These are phyloP conservation scores for Sericinus montela DNA, from an alignment of 2,888 invertebrate genomes.

Conservation along the genomic window DNA sequence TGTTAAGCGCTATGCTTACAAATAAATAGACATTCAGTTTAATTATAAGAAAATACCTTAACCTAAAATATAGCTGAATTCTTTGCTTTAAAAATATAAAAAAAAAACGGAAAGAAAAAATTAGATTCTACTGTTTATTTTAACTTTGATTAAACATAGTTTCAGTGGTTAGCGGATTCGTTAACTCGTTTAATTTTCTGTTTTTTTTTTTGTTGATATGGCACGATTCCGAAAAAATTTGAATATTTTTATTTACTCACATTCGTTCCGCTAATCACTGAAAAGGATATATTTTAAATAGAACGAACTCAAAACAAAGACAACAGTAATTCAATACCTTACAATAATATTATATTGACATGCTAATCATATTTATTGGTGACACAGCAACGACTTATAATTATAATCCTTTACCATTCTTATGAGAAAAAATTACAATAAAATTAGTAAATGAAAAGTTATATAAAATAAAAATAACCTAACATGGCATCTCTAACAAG, in stretches of 20 bases:
- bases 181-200: conserved; percentile 23
- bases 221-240: conserved; percentile 36
- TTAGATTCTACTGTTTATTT: conserved; percentile 21
- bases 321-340: conserved; percentile 42
- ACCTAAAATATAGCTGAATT: conserved; percentile 56
- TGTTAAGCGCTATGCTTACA: conserved; percentile 65
- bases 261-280: conserved; percentile 50
- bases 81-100: conserved; percentile 35
- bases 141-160: conserved; percentile 26
- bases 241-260: conserved; percentile 20
- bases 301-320: conserved; percentile 40
- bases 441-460: conserved; percentile 45
- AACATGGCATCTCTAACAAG: conserved; percentile 55
- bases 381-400: conserved; percentile 75
- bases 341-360: conserved; percentile 59
- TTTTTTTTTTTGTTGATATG: conserved; percentile 35
- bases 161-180: conserved; percentile 55
- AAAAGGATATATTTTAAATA: conserved; percentile 34
- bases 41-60: conserved; percentile 62
- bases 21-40: conserved; percentile 73
- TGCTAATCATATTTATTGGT: conserved; percentile 75
- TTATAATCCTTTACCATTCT: conserved; percentile 60
- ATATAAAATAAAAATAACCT: conserved; percentile 55
- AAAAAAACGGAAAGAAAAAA: conserved; percentile 31
- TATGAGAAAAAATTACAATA: conserved; percentile 52